Conservation (phyloP, 2,113 vertebrate species). For the Caranx melampygus region DNA sequence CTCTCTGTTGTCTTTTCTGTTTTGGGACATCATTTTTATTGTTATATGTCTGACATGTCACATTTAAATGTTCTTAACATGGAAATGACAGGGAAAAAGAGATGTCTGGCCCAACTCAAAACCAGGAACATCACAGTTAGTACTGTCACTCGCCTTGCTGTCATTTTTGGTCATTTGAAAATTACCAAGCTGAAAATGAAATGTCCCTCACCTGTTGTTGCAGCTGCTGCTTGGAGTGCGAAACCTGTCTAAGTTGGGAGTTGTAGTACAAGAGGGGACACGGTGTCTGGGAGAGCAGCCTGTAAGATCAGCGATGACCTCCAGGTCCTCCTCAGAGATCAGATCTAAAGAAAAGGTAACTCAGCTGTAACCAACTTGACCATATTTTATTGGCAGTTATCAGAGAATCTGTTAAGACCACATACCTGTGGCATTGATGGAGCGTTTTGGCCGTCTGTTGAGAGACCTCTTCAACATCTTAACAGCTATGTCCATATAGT, state of each 20-base stretch:
- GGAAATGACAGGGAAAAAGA: too few relatives aligned
- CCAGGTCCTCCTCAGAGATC: slow-evolving; percentile 79
- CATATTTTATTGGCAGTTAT: not conserved
- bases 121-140: not conserved
- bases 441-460: slow-evolving; percentile 43
- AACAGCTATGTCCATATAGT: slow-evolving; percentile 85
- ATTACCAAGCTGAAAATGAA: too few relatives aligned
- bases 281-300: slow-evolving; percentile 82
- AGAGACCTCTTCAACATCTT: slow-evolving; percentile 77
- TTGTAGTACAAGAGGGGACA: slow-evolving; percentile 59
- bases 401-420: not conserved
- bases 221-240: slow-evolving; percentile 83
- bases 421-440: slow-evolving; percentile 87
- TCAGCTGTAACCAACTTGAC: not conserved
- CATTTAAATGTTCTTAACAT: too few relatives aligned
- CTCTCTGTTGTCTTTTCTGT: not conserved
- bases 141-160: not conserved
- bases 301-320: slow-evolving; percentile 76
- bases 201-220: slow-evolving; percentile 85
- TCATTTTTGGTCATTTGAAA: not conserved
- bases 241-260: slow-evolving; percentile 42
- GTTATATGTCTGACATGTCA: too few relatives aligned
- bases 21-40: too few relatives aligned
- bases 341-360: slow-evolving; percentile 77
- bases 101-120: too few relatives aligned